Evolutionary conservation across 2,888 invertebrate genomes (phyloP).

Genomic region (Lasioglossum pauxillum): DNA sequence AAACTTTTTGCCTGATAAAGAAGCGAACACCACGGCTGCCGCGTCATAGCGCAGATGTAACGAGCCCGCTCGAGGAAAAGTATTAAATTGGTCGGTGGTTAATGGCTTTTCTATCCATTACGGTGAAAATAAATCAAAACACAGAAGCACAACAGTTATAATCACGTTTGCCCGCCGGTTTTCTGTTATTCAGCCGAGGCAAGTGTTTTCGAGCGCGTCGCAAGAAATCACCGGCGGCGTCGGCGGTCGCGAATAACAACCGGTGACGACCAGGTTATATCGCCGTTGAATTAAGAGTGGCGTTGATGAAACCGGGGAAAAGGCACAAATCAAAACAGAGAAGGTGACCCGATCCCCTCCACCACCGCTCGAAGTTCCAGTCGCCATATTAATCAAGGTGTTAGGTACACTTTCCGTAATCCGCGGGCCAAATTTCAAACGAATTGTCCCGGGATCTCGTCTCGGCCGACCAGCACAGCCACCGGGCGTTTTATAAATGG

Average conservation of each 20-base stretch:
- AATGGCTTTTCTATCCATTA: slow-evolving; percentile 3
- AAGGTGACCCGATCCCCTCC: background rate
- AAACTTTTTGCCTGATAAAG: slow-evolving; percentile 11
- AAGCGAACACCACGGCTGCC: background rate
- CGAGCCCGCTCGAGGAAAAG: background rate
- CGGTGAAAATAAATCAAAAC: slow-evolving; percentile 20
- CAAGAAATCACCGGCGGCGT: background rate
- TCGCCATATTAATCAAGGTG: slow-evolving; percentile 74
- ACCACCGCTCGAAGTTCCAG: slow-evolving; percentile 54
- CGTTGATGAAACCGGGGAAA: slow-evolving; percentile 26
- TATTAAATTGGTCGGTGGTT: slow-evolving; percentile 18
- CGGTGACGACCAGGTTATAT: background rate
- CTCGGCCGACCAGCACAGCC: slow-evolving; percentile 65
- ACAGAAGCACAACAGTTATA: background rate
- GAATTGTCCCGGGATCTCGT: slow-evolving; percentile 74
- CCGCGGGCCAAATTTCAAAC: slow-evolving; percentile 77
- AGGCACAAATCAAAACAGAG: slow-evolving; percentile 48
- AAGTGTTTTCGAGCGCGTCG: background rate
- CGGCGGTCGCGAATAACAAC: background rate
- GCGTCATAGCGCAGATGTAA: background rate
- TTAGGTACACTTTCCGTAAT: slow-evolving; percentile 75
- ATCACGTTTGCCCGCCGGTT: background rate
- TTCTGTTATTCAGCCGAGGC: background rate
- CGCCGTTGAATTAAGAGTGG: slow-evolving; percentile 1
- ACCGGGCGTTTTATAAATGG: slow-evolving; percentile 76